Evolutionary conservation across 2,797 vertebrate genomes (phyloP).

Genomic region (Avahi laniger): DNA sequence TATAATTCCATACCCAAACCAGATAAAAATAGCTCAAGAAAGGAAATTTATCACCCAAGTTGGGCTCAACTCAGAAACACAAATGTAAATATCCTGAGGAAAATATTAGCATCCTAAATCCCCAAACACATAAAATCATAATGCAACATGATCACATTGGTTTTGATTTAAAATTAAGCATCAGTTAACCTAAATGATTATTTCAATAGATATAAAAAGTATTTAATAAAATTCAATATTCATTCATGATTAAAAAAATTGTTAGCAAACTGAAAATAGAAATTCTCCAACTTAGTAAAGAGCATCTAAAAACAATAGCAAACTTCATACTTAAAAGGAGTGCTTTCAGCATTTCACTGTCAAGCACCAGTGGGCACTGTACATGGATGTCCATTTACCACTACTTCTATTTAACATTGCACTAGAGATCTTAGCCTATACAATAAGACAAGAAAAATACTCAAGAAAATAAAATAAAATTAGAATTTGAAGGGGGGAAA

Average conservation of each 20-base stretch:
- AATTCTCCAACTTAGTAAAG: conserved; percentile 4
- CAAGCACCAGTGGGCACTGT: neutral
- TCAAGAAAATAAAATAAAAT: neutral
- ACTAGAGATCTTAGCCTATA: neutral
- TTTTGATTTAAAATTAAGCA: neutral
- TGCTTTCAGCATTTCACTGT: neutral
- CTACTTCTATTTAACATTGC: neutral
- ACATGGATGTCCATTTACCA: neutral
- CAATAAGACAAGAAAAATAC: conserved; percentile 19
- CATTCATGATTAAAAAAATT: neutral
- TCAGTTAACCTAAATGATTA: neutral
- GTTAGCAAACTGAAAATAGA: neutral
- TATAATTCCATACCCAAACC: neutral
- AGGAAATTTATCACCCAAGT: neutral
- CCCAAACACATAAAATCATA: neutral
- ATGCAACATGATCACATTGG: neutral
- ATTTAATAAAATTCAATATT: neutral
- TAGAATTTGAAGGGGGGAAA: neutral
- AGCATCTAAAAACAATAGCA: neutral
- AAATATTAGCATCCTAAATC: neutral
- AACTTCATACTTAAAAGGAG: neutral
- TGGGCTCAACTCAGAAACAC: neutral
- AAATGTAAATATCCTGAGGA: neutral
- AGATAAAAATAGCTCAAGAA: neutral
- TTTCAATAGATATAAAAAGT: neutral